Base-by-base conservation (phyloP, 1,140 invertebrate species). In the Hycleus cichorii region DNA sequence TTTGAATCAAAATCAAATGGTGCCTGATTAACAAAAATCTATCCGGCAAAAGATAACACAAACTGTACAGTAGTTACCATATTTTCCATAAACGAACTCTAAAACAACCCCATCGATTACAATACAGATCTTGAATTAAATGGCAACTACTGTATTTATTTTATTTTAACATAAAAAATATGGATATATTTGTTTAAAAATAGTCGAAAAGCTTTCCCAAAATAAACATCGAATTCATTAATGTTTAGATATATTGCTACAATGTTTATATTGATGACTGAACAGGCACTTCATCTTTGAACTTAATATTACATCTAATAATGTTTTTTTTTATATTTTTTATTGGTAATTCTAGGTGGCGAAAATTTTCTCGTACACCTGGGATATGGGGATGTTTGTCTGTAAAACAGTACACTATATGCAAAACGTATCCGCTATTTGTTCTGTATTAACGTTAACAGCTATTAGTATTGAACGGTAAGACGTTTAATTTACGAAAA, bases 391-490 rank as follows among this genome's bases (percentile, higher is more conserved):
- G 7, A 70, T 78, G 53, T 80, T 87, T 62, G 72, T 87, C 47
- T 90, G 88, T 75, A 89, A 89, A 72, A 74, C 78, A 40, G 83
- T 89, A 2, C 83, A 88, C 69, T 90, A 89, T 73, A 80, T 89
- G 70, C 88, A 89, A 72, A 86, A 82, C 67, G 82, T 89, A 10
- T 86, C 86, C 2, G 82, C 84, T 38, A 84, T 89, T 52, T 89
- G 87, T 67, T 89, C 87, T 2, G 87, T 90, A 9, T 76, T 88
- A 8, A 90, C 87, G 0, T 75, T 90, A 8, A 89, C 87, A 3
- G 81, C 82, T n/a, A 89, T 90, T 78, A 88, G 86, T 62, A 76
- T 89, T 26, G 88, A 89, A 74, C 83, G 88, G 87, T 88, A 76
- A 75, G 73, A 52, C 40, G 1, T 7, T 9, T 7, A 11, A 42